Evolutionary conservation across 2,888 invertebrate species (phyloP).

Genomic region (Agrilus biguttatus): DNA sequence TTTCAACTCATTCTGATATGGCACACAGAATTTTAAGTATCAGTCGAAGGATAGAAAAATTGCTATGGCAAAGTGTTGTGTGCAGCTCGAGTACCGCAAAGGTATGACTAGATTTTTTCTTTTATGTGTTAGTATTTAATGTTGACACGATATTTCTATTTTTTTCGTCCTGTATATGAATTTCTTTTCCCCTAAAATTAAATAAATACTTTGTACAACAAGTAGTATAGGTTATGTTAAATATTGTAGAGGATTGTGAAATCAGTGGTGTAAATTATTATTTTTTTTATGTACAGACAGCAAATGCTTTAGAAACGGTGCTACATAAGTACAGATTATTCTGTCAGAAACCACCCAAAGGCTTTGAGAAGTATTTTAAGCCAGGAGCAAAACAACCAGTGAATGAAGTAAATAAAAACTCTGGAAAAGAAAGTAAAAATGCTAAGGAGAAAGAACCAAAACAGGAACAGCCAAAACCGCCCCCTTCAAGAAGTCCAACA

Average conservation of each 20-base stretch:
- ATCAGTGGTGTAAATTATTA: background rate
- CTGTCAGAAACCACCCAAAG: conserved; percentile 76
- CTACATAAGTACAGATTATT: conserved; percentile 48
- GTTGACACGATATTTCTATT: too few relatives aligned
- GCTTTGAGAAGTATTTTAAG: conserved; percentile 85
- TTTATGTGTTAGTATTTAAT: too few relatives aligned
- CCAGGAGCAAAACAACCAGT: conserved; percentile 30
- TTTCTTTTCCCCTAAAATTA: too few relatives aligned
- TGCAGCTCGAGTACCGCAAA: conserved; percentile 20
- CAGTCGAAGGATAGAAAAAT: conserved; percentile 40
- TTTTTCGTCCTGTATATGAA: too few relatives aligned
- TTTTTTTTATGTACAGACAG: conserved; percentile 24
- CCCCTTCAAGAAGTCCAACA: conserved; percentile 27
- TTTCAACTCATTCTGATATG: conserved; percentile 29
- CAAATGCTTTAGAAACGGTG: conserved; percentile 41
- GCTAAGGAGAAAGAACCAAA: conserved; percentile 19
- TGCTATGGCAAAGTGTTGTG: conserved; percentile 24
- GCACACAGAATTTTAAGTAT: conserved; percentile 46
- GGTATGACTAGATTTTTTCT: conserved; percentile 16
- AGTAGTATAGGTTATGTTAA: too few relatives aligned
- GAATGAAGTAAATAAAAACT: conserved; percentile 18
- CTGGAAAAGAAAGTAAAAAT: conserved; percentile 22
- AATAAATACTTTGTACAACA: too few relatives aligned
- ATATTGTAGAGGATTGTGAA: background rate
- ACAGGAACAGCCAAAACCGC: conserved; percentile 31